Base-by-base conservation (phyloP, 2,888 invertebrate genomes). In the Clitarchus hookeri region DNA sequence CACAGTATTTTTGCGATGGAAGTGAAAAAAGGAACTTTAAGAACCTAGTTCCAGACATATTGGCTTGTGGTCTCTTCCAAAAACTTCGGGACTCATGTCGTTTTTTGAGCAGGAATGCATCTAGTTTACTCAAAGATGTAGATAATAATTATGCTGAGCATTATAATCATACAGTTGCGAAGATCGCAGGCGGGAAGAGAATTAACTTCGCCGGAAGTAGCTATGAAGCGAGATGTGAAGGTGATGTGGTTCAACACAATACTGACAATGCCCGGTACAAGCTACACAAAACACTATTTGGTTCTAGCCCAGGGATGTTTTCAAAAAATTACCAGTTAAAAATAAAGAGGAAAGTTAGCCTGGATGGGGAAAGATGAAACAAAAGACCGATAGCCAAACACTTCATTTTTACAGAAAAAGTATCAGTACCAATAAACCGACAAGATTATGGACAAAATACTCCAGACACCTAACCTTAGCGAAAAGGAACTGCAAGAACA, bases 401-500 rank as follows among this genome's bases (percentile, higher is more conserved):
- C 16, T 65, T 1, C 65, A 6, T 65, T 16, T 65, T 65, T 65
- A 65, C 65, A 65, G 65, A 23, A 23, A 44, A 8, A 12, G 0
- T n/a, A 19, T 82, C 82, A 82, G 44, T n/a, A 82, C 6, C 44
- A 13, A 12, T 0, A 8, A 82, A 82, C 65, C 8, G 65, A 82
- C 44, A 26, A 82, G 27, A 82, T 82, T 82, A 82, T 82, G 82
- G 82, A 12, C 82, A 8, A 82, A 82, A 82, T 36, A 9, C 82
- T 36, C 82, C 6, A 16, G 16, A n/a, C 36, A 36, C 82, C 82
- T 82, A 27, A 82, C 82, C 19, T 82, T n/a, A 12, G 16, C n/a
- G 44, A 82, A 82, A 44, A 16, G 6, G 82, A 82, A 82, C 65
- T 82, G n/a, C 0, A 82, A 36, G n/a, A 82, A 25, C 13, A 44